Percentiles rank a stretch among this genome's conserved stretches.
These are phyloP conservation scores for Drosophila imparisetae DNA, from an alignment of 2,888 invertebrate species.

Conservation along the genomic window DNA sequence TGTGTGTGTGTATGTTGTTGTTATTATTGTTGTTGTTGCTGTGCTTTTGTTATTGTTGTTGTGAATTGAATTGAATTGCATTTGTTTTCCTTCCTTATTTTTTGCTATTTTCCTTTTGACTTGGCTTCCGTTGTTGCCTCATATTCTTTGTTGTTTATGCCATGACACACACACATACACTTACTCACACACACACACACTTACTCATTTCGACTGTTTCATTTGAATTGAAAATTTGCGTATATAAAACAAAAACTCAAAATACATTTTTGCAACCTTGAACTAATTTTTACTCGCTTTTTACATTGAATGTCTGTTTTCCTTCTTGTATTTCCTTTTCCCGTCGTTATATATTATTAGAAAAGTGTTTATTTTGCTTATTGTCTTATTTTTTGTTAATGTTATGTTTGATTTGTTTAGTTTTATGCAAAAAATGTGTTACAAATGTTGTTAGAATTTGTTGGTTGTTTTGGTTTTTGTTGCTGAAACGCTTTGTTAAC, in stretches of 20 bases:
- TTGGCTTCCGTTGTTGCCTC: slow-evolving; percentile 23
- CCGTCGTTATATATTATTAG: slow-evolving; percentile 33
- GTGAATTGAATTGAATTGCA: slow-evolving; percentile 44
- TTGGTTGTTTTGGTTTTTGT: slow-evolving; percentile 46
- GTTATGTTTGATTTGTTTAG: slow-evolving; percentile 6
- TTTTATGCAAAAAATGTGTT: slow-evolving; percentile 60
- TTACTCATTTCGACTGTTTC: slow-evolving; percentile 44
- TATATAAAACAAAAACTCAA: slow-evolving; percentile 37
- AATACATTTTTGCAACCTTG: slow-evolving; percentile 66
- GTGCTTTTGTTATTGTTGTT: slow-evolving; percentile 38
- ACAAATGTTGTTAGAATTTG: slow-evolving; percentile 49
- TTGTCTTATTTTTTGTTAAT: slow-evolving; percentile 25
- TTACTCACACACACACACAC: slow-evolving; percentile 24
- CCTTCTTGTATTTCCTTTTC: neutral
- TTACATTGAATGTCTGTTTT: slow-evolving; percentile 11
- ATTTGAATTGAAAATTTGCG: slow-evolving; percentile 38
- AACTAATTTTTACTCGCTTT: slow-evolving; percentile 39
- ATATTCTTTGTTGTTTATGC: slow-evolving; percentile 35
- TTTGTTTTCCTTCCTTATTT: slow-evolving; percentile 37
- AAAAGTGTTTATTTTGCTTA: slow-evolving; percentile 44
- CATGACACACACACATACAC: slow-evolving; percentile 36
- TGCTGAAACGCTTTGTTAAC: slow-evolving; percentile 79
- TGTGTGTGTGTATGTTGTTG: slow-evolving; percentile 27
- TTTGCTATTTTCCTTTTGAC: slow-evolving; percentile 28
- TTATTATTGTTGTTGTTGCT: slow-evolving; percentile 16